Base-by-base conservation (phyloP, 92 coral and sea anemone genomes). In the Epizoanthus ramosus region DNA sequence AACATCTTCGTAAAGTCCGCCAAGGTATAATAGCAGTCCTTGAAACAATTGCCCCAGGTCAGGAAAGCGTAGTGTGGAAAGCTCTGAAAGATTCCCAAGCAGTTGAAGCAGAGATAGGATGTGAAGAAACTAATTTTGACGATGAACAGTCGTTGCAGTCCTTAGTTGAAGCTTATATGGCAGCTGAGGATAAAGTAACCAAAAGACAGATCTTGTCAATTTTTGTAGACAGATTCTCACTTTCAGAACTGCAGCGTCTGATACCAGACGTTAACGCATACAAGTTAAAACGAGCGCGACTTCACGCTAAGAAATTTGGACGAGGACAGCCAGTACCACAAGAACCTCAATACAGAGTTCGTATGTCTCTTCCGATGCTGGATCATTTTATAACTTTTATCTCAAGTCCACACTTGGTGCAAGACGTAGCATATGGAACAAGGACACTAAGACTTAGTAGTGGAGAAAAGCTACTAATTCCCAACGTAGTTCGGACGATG, bases 351-450 rank as follows among this genome's bases (percentile, higher is more conserved):
- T 37, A 68, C 52, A 68, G 73, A 47, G 54, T 31, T 33, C 73
- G 73, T 13, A 68, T 35, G 73, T 68, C 90, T 22, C 19, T 87
- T 64, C 86, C 90, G 75, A 81, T 80, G 63, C 68, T 81, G 71
- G 86, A 87, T 57, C 90, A 81, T 68, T 87, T 87, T 68, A 65
- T 74, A 72, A 74, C 87, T 43, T 87, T 82, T 82, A 87, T 87
- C 10, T 82, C 84, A 57, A 87, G 71, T 57, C 87, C 79, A 50
- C 83, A 87, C 67, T 74, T 87, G 54, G 79, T 87, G 43, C 90
- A 82, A 88, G 91, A 88, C 43, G 85, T 88, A 33, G 85, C 87
- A 7, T 81, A 88, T 57, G 87, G 91, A 17, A 88, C 87, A 28
- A 53, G 80, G 56, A 88, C 87, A 23, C 79, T 83, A 74, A 83